Percentiles rank a stretch among this genome's conserved stretches.
phyloP scores from a whole-genome alignment of 2,797 vertebrate genomes.

The Scolopax bukidnonensis region DNA sequence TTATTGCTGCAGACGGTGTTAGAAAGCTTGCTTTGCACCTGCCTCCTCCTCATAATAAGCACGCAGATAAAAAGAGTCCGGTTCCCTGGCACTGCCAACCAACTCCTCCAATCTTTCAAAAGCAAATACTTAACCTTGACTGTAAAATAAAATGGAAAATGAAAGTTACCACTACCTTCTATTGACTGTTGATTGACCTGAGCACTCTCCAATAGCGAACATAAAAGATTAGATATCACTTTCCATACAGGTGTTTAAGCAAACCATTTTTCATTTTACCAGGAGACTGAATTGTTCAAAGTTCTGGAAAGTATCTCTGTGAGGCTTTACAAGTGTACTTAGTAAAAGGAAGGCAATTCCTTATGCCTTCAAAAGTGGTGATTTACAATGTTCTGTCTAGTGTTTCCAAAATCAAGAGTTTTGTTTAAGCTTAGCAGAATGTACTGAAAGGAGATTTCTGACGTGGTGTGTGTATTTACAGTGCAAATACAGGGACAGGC shows the following conservation, averaged over 20 bases:
- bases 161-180: slow-evolving; percentile 48
- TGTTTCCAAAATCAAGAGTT: slow-evolving; percentile 70
- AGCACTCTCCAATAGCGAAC: slow-evolving; percentile 50
- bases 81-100: slow-evolving; percentile 61
- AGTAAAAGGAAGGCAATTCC: slow-evolving; percentile 52
- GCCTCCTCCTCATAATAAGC: slow-evolving; percentile 58
- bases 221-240: slow-evolving; percentile 74
- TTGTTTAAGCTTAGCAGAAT: slow-evolving; percentile 53
- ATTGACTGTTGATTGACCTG: slow-evolving; percentile 62
- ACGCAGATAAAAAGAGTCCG: slow-evolving; percentile 60
- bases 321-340: slow-evolving; percentile 56
- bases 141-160: slow-evolving; percentile 69
- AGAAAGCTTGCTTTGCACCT: slow-evolving; percentile 75
- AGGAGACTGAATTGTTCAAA: slow-evolving; percentile 51
- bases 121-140: slow-evolving; percentile 59
- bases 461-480: background rate
- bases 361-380: slow-evolving; percentile 65
- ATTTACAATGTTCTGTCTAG: slow-evolving; percentile 60
- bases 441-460: slow-evolving; percentile 24
- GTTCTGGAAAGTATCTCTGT: slow-evolving; percentile 50
- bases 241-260: slow-evolving; percentile 77
- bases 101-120: slow-evolving; percentile 43
- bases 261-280: slow-evolving; percentile 51
- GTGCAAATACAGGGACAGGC: background rate
- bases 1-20: slow-evolving; percentile 40